These are phyloP conservation scores for Octopus bimaculoides DNA, from an alignment of 1,140 invertebrate species.

Conservation along the genomic window DNA sequence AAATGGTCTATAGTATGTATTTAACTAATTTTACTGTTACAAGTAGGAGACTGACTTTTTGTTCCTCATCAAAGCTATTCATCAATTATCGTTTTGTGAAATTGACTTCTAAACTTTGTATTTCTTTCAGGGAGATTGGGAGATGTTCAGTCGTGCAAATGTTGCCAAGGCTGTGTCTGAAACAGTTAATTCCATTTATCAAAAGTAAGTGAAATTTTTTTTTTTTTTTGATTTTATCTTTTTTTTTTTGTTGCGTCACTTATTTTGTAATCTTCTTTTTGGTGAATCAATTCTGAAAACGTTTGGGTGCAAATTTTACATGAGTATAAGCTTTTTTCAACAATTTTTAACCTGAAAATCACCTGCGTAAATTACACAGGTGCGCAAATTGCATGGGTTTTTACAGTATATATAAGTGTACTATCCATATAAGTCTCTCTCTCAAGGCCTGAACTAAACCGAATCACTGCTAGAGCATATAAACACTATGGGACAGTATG, in stretches of 20 bases:
- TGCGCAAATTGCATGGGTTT: too few species aligned
- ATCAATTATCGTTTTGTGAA: not conserved
- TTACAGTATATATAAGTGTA: too few species aligned
- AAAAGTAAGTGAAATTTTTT: slow-evolving; percentile 31
- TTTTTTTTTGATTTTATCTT: not conserved
- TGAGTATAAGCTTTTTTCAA: too few species aligned
- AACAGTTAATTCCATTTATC: slow-evolving; percentile 36
- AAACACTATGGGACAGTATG: too few species aligned
- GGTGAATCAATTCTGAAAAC: not conserved
- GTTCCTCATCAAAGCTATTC: slow-evolving; percentile 9
- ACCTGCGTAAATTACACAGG: too few species aligned
- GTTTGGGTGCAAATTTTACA: too few species aligned
- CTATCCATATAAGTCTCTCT: too few species aligned
- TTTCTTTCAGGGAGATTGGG: slow-evolving; percentile 29
- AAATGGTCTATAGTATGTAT: too few species aligned
- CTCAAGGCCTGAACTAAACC: too few species aligned
- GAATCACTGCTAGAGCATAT: too few species aligned
- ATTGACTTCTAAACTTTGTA: not conserved
- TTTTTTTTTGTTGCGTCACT: not conserved
- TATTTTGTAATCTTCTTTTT: slow-evolving; percentile 14
- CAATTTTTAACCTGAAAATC: too few species aligned
- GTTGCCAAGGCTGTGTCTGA: slow-evolving; percentile 43
- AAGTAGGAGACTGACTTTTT: not conserved
- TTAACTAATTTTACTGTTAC: too few species aligned
- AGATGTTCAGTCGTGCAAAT: slow-evolving; percentile 48